Conservation (phyloP, 1,140 invertebrate species). For the Lepidurus arcticus region DNA sequence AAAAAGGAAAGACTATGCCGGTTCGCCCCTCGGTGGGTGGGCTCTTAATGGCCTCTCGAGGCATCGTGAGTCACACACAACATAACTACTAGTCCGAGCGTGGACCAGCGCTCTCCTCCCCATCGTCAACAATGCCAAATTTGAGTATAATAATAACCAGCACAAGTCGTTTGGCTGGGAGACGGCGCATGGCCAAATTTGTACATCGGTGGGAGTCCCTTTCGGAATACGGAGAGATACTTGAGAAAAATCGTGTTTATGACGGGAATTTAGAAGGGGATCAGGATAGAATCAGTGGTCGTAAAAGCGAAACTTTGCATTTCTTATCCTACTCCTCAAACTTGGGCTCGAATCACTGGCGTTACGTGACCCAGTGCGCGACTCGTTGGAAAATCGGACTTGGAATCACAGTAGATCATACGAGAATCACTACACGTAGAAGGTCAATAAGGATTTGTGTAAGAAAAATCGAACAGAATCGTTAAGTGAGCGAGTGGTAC, state of each 20-base stretch:
- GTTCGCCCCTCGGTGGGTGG: background rate
- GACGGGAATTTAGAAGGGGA: no score
- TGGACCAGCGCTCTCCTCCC: constrained; percentile 5
- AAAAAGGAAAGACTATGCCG: background rate
- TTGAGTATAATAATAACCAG: constrained; percentile 22
- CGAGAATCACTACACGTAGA: no score
- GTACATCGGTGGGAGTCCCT: constrained; percentile 9
- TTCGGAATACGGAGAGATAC: constrained; percentile 10
- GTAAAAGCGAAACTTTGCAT: no score
- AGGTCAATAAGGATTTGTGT: no score
- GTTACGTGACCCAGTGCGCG: no score
- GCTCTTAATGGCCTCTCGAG: constrained; percentile 17
- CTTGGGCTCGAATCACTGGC: no score
- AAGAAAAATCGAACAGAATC: no score
- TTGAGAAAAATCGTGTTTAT: background rate
- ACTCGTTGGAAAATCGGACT: no score
- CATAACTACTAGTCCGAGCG: constrained; percentile 21
- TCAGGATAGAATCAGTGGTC: no score
- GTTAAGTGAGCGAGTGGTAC: no score
- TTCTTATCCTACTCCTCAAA: no score
- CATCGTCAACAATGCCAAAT: constrained; percentile 21
- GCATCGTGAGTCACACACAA: constrained; percentile 17
- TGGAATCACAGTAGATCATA: no score
- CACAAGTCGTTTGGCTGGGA: constrained; percentile 17
- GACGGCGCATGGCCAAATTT: constrained; percentile 18